Conservation (phyloP, 1,140 invertebrate genomes). For the Ptiloglossa arizonensis region DNA sequence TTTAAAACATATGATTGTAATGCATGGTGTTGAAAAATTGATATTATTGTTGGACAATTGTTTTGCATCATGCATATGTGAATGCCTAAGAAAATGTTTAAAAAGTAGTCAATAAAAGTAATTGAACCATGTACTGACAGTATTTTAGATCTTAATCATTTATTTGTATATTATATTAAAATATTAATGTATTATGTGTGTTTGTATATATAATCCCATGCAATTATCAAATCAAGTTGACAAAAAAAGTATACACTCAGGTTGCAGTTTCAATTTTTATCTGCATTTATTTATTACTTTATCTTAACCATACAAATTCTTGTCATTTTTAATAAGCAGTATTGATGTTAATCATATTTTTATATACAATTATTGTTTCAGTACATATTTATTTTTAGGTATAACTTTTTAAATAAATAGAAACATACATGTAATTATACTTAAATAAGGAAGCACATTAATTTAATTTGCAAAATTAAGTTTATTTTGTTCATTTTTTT, state of each 20-base stretch:
- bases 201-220: not conserved
- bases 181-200: not conserved
- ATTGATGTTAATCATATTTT: too few species aligned
- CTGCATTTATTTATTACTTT: not conserved
- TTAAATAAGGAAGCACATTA: too few species aligned
- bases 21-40: constrained; percentile 54
- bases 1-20: not conserved
- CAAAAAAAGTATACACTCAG: not conserved
- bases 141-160: not conserved
- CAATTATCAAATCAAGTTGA: not conserved
- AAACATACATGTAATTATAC: too few species aligned
- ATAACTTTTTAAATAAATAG: too few species aligned
- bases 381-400: too few species aligned
- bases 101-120: constrained; percentile 39
- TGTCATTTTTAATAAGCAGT: not conserved
- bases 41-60: constrained; percentile 55
- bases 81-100: not conserved
- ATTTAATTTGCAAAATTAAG: not conserved
- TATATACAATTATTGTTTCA: too few species aligned
- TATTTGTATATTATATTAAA: constrained; percentile 4
- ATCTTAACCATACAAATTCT: not conserved
- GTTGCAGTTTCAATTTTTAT: not conserved
- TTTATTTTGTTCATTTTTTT: not conserved
- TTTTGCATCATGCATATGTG: constrained; percentile 41
- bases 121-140: constrained; percentile 33